Evolutionary conservation across 2,888 invertebrate species (phyloP).

Genomic region (Blera fallax): DNA sequence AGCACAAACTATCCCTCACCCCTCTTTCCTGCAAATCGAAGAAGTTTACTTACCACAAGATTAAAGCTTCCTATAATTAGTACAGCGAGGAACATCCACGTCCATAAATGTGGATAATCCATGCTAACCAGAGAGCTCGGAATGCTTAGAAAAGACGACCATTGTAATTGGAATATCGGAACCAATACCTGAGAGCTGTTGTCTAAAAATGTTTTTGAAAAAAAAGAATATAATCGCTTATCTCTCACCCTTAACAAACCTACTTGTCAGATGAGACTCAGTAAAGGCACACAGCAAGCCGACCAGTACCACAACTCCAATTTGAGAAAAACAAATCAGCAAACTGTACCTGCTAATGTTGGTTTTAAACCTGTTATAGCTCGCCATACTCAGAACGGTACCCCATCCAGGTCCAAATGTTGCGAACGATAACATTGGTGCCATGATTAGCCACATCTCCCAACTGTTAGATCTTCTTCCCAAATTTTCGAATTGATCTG

Average conservation of each 20-base stretch:
- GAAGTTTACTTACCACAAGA: constrained; percentile 17
- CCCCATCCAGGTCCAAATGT: constrained; percentile 67
- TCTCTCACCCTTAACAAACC: not conserved
- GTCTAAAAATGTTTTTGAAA: not conserved
- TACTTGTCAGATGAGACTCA: constrained; percentile 84
- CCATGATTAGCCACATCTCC: constrained; percentile 6
- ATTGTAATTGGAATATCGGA: not conserved
- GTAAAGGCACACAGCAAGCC: constrained; percentile 86
- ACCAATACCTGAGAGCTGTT: not conserved
- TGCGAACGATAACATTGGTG: constrained; percentile 6
- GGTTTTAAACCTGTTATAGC: constrained; percentile 84
- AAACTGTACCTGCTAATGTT: constrained; percentile 83
- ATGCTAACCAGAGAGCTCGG: constrained; percentile 17
- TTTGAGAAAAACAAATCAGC: constrained; percentile 76
- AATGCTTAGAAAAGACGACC: constrained; percentile 32
- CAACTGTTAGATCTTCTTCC: not conserved
- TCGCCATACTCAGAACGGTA: constrained; percentile 54
- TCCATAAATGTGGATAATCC: constrained; percentile 40
- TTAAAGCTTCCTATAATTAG: constrained; percentile 36
- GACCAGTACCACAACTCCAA: constrained; percentile 80
- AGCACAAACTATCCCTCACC: no score
- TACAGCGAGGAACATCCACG: constrained; percentile 33
- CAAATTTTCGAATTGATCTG: not conserved
- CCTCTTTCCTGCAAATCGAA: no score
- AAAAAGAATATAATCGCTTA: not conserved